Conservation (phyloP, 2,797 vertebrate genomes). For the Galago senegalensis region DNA sequence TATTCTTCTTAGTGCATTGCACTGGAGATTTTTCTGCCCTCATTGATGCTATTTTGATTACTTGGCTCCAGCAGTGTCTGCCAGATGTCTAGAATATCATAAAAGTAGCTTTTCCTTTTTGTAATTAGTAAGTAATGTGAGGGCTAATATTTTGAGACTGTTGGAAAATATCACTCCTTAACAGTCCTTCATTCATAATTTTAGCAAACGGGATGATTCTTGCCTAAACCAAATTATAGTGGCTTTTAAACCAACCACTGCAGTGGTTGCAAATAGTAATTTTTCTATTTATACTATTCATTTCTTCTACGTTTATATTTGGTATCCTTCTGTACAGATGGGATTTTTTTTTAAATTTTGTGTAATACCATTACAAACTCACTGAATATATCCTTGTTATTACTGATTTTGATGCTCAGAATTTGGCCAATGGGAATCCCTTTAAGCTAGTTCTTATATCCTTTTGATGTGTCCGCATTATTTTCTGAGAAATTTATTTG, state of each 20-base stretch:
- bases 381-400: background rate
- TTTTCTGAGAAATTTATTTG: background rate
- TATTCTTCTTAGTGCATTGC: background rate
- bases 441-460: background rate
- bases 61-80: background rate
- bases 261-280: background rate
- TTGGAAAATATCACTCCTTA: background rate
- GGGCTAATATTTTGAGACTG: background rate
- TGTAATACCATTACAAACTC: background rate
- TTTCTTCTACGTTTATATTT: conserved; percentile 37
- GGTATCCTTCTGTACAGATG: background rate
- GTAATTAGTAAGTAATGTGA: background rate
- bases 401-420: background rate
- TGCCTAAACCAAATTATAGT: background rate
- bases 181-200: background rate
- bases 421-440: background rate
- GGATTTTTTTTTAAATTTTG: background rate
- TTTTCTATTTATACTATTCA: background rate
- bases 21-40: background rate
- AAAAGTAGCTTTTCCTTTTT: background rate
- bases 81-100: background rate
- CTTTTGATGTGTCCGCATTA: background rate
- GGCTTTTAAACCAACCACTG: background rate
- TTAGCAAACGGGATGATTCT: background rate
- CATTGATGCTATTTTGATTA: background rate